phyloP scores from a whole-genome alignment of 2,797 vertebrate species.

The Arremon brunneinucha region DNA sequence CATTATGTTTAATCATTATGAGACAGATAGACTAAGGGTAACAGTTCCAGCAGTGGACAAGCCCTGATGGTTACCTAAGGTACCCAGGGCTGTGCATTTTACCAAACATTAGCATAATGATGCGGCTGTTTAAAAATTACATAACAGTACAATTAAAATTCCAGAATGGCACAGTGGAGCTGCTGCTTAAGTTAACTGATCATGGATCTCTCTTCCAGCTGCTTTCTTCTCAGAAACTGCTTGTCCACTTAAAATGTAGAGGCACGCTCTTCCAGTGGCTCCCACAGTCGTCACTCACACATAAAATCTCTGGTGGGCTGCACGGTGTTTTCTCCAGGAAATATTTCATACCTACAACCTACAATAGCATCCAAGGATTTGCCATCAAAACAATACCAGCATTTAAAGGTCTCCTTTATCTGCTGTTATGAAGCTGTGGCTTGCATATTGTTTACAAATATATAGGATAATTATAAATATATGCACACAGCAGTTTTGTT shows the following conservation, averaged over 20 bases:
- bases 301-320: not conserved
- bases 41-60: not conserved
- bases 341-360: not conserved
- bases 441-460: not conserved
- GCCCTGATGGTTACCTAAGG: conserved; percentile 2
- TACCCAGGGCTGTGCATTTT: not conserved
- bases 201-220: not conserved
- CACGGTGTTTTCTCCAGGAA: not conserved
- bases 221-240: not conserved
- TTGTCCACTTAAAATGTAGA: conserved; percentile 19
- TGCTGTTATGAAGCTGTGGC: not conserved
- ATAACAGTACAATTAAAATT: conserved; percentile 33
- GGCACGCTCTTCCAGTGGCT: not conserved
- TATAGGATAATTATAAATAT: not conserved
- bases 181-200: not conserved
- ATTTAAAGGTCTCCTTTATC: not conserved
- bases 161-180: not conserved
- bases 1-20: conserved; percentile 47
- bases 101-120: conserved; percentile 23
- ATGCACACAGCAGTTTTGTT: not conserved
- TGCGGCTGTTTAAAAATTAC: conserved; percentile 44
- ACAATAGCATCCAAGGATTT: not conserved
- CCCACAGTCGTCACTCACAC: not conserved
- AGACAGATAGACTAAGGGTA: not conserved
- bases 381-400: not conserved